Conservation (phyloP, 2,113 vertebrate species). For the Catharus minimus region DNA sequence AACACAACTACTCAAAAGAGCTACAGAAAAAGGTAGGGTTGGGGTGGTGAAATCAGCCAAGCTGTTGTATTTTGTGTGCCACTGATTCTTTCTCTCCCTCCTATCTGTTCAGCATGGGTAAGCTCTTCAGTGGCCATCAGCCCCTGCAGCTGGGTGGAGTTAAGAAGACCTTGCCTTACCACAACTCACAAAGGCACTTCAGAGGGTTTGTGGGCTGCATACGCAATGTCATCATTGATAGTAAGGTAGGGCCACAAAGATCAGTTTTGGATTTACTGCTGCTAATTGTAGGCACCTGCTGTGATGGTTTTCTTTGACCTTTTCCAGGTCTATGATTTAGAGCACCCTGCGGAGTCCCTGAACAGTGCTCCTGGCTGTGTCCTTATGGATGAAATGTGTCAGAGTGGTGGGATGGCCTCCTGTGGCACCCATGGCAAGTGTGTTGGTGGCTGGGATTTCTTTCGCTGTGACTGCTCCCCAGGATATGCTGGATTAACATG, state of each 20-base stretch:
- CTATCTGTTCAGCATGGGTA: constrained; percentile 6
- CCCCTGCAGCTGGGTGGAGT: constrained; percentile 88
- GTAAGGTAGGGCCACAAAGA: constrained; percentile 74
- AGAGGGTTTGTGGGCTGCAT: constrained; percentile 84
- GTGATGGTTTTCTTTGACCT: neutral
- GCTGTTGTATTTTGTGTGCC: neutral
- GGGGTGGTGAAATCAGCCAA: neutral
- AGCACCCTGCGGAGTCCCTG: constrained; percentile 80
- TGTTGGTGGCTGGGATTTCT: constrained; percentile 81
- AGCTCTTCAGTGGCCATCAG: constrained; percentile 81
- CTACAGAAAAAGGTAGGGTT: rapidly evolving
- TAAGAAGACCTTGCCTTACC: constrained; percentile 72
- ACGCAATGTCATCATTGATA: constrained; percentile 82
- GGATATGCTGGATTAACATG: constrained; percentile 83
- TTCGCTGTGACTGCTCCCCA: constrained; percentile 84
- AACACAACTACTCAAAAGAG: neutral
- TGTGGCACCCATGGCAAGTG: constrained; percentile 84
- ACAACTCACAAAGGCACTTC: constrained; percentile 55
- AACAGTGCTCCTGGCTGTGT: constrained; percentile 81
- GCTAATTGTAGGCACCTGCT: neutral
- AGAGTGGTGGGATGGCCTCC: constrained; percentile 70
- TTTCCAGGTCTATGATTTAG: constrained; percentile 84
- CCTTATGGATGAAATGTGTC: constrained; percentile 79
- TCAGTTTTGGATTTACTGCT: neutral
- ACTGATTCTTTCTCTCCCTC: neutral